Evolutionary conservation across 2,113 vertebrate species (phyloP).

Genomic region (Salvelinus namaycush): DNA sequence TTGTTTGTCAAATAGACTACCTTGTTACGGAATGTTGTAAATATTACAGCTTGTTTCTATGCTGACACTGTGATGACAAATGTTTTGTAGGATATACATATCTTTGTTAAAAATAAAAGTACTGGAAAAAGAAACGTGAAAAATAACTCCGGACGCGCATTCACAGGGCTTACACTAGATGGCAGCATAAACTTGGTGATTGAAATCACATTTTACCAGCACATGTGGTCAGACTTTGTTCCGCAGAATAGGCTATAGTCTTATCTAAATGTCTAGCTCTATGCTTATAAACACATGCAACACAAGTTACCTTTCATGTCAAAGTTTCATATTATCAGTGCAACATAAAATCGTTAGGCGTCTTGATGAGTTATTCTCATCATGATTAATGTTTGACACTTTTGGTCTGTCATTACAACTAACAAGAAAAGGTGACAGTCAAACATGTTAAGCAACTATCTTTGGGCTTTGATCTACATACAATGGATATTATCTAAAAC

Average conservation of each 20-base stretch:
- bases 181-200: conserved; percentile 25
- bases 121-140: neutral
- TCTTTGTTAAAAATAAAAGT: neutral
- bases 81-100: neutral
- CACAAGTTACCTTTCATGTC: neutral
- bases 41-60: neutral
- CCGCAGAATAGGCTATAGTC: neutral
- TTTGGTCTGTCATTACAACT: neutral
- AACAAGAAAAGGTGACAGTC: neutral
- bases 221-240: neutral
- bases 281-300: neutral
- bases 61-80: neutral
- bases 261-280: neutral
- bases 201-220: neutral
- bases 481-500: too few species aligned
- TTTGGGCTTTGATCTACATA: too few species aligned
- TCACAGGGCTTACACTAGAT: conserved; percentile 39
- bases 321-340: neutral
- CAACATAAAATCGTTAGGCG: neutral
- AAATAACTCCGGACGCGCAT: neutral
- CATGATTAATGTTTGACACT: neutral
- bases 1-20: neutral
- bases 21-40: too few species aligned
- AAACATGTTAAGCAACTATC: too few species aligned
- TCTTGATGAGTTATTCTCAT: too few species aligned